Base-by-base conservation (phyloP, 2,113 vertebrate species). In the Mesitornis unicolor region DNA sequence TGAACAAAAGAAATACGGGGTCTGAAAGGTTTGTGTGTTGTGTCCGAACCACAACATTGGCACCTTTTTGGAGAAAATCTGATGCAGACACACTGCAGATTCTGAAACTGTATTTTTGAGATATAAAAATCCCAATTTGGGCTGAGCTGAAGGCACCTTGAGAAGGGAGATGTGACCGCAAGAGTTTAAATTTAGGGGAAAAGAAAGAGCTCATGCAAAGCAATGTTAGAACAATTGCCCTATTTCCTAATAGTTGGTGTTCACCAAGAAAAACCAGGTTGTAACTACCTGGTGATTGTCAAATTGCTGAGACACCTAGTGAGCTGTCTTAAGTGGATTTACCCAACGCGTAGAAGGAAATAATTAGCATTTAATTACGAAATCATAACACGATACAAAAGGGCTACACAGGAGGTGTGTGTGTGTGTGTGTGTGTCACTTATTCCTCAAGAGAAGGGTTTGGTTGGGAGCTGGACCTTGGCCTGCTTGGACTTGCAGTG, bases 231-330 rank as follows among this genome's bases (percentile, higher is more conserved):
- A 80, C 53, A 87, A 40, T 91, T 75, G 54, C 67, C 75, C 81
- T 87, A 53, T 92, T 97, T 97, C 92, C 85, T 96, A 31, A 95
- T 85, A 70, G 95, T 97, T 96, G 88, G 57, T 91, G 90, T 94
- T 97, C 83, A 83, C 48, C n/a, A 81, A 92, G 61, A 71, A 78
- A 88, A 87, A 85, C 31, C 26, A 48, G 50, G 73, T 61, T 90
- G 76, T 96, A 12, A 76, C 77, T 76, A 93, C 76, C 89, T 95
- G 84, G 77, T 97, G 84, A 94, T 95, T 97, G 97, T 88, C 93
- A 96, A 82, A 97, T 91, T 96, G 84, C 78, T 87, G 51, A 93
- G 94, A 95, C 64, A 93, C 87, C 96, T 94, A 84, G 80, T 93
- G 73, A 90, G 67, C 90, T 95, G 68, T 80, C 78, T 84, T 95